Conservation (phyloP, 2,888 invertebrate genomes). For the Watsonalla binaria region DNA sequence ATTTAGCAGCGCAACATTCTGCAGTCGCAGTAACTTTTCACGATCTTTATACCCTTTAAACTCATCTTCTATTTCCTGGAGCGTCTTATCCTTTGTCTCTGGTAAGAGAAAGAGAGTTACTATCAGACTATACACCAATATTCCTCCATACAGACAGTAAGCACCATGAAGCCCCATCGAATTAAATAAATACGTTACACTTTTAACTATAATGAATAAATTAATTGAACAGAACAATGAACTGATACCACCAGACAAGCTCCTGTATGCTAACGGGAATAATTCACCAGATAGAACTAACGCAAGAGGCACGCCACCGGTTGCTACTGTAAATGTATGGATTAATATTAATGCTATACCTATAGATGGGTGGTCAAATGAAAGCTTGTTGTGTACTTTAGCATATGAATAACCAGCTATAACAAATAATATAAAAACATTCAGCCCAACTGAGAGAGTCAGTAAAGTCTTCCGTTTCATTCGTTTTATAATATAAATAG, state of each 20-base stretch:
- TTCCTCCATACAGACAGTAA: slow-evolving; percentile 21
- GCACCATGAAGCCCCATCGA: slow-evolving; percentile 19
- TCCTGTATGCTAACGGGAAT: slow-evolving; percentile 74
- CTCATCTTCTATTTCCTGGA: slow-evolving; percentile 32
- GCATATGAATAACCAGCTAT: slow-evolving; percentile 27
- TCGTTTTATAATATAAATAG: slow-evolving; percentile 28
- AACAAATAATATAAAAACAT: slow-evolving; percentile 19
- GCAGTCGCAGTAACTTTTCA: not conserved
- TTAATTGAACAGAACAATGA: slow-evolving; percentile 15
- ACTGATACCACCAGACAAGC: slow-evolving; percentile 55
- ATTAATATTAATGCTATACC: slow-evolving; percentile 19
- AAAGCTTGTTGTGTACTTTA: slow-evolving; percentile 16
- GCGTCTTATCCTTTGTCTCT: slow-evolving; percentile 29
- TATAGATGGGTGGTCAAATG: slow-evolving; percentile 23
- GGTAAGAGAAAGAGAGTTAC: slow-evolving; percentile 21
- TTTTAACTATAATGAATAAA: slow-evolving; percentile 23
- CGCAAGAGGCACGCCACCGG: slow-evolving; percentile 76
- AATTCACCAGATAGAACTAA: slow-evolving; percentile 82
- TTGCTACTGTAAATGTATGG: slow-evolving; percentile 54
- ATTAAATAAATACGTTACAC: slow-evolving; percentile 17
- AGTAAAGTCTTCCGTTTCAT: slow-evolving; percentile 29
- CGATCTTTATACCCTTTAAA: slow-evolving; percentile 11
- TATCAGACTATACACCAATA: slow-evolving; percentile 20
- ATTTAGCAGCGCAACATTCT: not conserved
- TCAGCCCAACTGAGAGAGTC: slow-evolving; percentile 20